A percentile compares a stretch with the other conserved stretches of the same genome.
phyloP scores from a whole-genome alignment of 2,797 vertebrate species.

The Megaceryle alcyon region DNA sequence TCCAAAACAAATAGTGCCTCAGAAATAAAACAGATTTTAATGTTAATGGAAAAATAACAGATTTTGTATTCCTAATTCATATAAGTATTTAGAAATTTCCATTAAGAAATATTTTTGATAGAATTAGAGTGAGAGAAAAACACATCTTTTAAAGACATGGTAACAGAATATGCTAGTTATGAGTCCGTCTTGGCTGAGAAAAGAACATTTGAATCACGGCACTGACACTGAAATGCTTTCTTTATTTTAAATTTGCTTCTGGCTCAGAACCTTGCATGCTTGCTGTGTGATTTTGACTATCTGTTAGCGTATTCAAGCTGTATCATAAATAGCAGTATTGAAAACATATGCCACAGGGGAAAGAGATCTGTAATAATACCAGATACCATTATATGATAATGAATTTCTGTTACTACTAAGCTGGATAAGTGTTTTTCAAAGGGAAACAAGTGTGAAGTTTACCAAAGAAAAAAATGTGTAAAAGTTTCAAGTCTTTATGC shows the following conservation, averaged over 20 bases:
- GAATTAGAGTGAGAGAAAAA: not conserved
- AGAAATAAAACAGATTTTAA: not conserved
- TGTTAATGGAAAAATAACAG: not conserved
- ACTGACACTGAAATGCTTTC: conserved; percentile 30
- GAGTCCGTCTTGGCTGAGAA: conserved; percentile 34
- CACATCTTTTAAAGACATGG: not conserved
- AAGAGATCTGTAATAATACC: conserved; percentile 43
- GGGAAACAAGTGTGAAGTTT: not conserved
- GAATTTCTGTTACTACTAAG: conserved; percentile 38
- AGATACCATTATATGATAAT: conserved; percentile 56
- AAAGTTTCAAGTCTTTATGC: not conserved
- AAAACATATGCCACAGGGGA: conserved; percentile 50
- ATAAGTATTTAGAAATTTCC: not conserved
- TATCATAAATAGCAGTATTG: conserved; percentile 57
- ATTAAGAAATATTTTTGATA: not conserved
- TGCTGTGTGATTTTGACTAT: conserved; percentile 39
- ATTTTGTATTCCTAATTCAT: not conserved
- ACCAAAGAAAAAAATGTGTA: not conserved
- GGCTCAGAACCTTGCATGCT: conserved; percentile 22
- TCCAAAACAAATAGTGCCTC: not conserved
- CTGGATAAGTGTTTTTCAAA: not conserved
- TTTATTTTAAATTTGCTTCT: conserved; percentile 35
- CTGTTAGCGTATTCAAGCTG: conserved; percentile 21
- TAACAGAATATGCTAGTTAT: conserved; percentile 13
- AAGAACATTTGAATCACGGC: conserved; percentile 16